Evolutionary conservation across 64 coral and sea anemone species (phyloP), one percentile per base, ranked within the genome.

Genomic region (Montipora efflorescens): DNA sequence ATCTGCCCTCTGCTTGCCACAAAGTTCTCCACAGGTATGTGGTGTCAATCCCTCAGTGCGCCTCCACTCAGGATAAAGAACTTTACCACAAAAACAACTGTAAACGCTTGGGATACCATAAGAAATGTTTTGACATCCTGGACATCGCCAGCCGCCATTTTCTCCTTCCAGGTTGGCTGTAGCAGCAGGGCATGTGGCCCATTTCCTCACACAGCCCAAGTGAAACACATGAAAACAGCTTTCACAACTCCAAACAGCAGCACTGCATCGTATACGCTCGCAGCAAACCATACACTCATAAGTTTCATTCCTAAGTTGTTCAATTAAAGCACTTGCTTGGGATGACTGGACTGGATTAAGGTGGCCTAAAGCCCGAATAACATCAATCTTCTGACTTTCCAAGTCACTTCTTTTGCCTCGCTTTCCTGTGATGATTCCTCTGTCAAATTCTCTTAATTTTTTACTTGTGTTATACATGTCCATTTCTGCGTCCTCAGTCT

Each of bases 221-320:
- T 99, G 98, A 61, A 99, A 99, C 47, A 99, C 86, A 93, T 99
- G 98, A 76, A 89, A 94, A 48, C 98, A 99, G 48, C 92, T 99
- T 16, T 80, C 51, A 89, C 98, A 99, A 21, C 64, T 96, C 98
- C 98, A 99, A 22, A 99, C 90, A 45, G 95, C 77, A 59, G 84
- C 93, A 21, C 23, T 77, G 66, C 92, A 99, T 49, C 85, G 76
- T 44, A 99, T 89, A 47, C 74, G 70, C 75, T 99, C 98, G 96
- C 95, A 99, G 46, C 98, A 99, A 36, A 99, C 98, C 98, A 99
- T 99, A 15, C 98, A 99, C 62, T 99, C 98, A 88, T 99, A 99
- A 3, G 71, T 96, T 77, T 99, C 98, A 90, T 94, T 91, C 15
- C 87, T 92, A 11, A 99, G 67, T 52, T 99, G 98, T 70, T 99